Conservation (phyloP, 2,797 vertebrate species). For the Artibeus jamaicensis region DNA sequence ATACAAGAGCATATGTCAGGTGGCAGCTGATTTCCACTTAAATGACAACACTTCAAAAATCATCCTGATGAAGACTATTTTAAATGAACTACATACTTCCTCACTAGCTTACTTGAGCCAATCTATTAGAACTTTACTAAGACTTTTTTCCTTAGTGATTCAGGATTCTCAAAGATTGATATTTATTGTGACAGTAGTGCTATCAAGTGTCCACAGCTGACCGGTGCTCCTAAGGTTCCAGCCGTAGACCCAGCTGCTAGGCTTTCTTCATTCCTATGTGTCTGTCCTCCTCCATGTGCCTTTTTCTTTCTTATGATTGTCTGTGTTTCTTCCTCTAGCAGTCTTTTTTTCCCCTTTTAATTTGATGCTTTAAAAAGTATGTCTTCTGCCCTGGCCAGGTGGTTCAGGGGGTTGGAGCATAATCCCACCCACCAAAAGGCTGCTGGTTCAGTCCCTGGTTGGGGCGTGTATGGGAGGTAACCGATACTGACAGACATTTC, state of each 20-base stretch:
- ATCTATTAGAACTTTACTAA: neutral
- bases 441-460: neutral
- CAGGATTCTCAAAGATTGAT: neutral
- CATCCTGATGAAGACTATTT: conserved; percentile 26
- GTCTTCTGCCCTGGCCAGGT: neutral
- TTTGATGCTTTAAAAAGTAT: neutral
- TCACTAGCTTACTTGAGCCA: neutral
- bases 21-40: neutral
- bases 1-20: neutral
- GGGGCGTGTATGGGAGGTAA: neutral
- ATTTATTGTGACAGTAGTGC: neutral
- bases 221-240: neutral
- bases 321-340: neutral
- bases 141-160: neutral
- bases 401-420: neutral
- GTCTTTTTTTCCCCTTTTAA: neutral
- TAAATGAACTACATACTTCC: neutral
- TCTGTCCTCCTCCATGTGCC: neutral
- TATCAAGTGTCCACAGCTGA: neutral
- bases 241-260: neutral
- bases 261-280: neutral
- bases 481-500: neutral
- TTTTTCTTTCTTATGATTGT: neutral
- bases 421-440: neutral
- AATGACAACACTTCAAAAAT: conserved; percentile 2